A percentile compares a stretch with the other conserved stretches of the same genome.
phyloP scores from a whole-genome alignment of 1,140 invertebrate genomes.

The Myzus persicae region DNA sequence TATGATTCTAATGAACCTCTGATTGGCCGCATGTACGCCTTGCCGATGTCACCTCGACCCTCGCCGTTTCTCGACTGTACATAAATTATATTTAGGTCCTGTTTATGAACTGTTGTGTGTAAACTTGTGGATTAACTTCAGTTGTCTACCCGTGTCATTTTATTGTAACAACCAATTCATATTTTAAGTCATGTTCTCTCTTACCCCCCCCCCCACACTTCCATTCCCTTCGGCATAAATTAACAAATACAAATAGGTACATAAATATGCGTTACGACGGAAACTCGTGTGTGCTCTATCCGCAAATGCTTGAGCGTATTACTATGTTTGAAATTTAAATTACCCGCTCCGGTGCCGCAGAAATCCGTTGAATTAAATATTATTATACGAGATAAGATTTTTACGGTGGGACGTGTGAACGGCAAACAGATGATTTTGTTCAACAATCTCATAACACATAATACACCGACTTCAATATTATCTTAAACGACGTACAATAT shows the following conservation, averaged over 20 bases:
- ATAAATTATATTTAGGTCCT: slow-evolving; percentile 13
- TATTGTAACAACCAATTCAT: neutral
- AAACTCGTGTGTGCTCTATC: neutral
- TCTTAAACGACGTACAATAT: neutral
- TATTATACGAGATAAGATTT: neutral
- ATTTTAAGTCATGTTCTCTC: neutral
- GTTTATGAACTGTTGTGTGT: neutral
- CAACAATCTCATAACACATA: neutral
- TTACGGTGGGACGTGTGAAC: neutral
- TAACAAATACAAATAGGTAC: neutral
- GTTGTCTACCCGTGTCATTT: slow-evolving; percentile 8
- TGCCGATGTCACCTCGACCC: neutral
- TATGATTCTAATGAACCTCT: neutral
- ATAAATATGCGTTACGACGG: neutral
- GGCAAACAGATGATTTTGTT: neutral
- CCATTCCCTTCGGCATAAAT: neutral
- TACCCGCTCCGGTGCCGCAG: neutral
- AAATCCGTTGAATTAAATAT: neutral
- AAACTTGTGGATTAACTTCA: slow-evolving; percentile 12
- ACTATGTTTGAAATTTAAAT: neutral
- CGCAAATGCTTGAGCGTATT: neutral
- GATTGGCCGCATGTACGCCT: neutral
- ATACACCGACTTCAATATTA: neutral
- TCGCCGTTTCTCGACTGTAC: neutral
- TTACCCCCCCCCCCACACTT: too few relatives aligned